These are phyloP conservation scores for Plectrocnemia conspersa DNA, from an alignment of 1,140 invertebrate genomes.

Conservation along the genomic window DNA sequence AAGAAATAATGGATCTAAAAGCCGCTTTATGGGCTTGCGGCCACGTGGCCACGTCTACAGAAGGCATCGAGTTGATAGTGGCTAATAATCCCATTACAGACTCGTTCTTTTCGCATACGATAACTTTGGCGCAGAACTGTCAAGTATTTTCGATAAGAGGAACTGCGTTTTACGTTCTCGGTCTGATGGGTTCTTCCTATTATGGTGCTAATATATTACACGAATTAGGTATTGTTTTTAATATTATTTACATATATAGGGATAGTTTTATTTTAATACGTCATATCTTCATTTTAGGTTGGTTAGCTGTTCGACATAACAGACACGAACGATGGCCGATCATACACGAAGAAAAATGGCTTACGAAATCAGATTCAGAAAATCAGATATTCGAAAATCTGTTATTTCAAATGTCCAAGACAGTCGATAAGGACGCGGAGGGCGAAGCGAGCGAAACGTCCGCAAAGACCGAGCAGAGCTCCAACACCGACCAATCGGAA, in stretches of 20 bases:
- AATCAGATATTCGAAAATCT: conserved; percentile 35
- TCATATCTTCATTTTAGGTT: conserved; percentile 53
- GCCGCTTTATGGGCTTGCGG: conserved; percentile 86
- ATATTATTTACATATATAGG: conserved; percentile 8
- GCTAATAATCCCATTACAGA: conserved; percentile 68
- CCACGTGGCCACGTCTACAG: conserved; percentile 70
- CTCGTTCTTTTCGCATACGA: conserved; percentile 63
- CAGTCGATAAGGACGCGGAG: conserved; percentile 42
- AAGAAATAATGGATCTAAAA: conserved; percentile 73
- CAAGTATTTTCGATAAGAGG: conserved; percentile 82
- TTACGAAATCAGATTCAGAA: conserved; percentile 38
- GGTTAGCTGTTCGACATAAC: conserved; percentile 77
- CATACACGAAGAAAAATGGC: conserved; percentile 61
- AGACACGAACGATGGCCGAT: conserved; percentile 81
- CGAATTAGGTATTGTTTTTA: conserved; percentile 53
- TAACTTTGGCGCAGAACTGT: conserved; percentile 71
- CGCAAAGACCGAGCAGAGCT: conserved; percentile 48
- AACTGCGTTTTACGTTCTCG: conserved; percentile 82
- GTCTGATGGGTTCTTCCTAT: conserved; percentile 75
- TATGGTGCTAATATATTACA: conserved; percentile 72
- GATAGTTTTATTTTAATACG: conserved; percentile 4
- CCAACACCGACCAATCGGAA: conserved; percentile 45
- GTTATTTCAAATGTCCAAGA: conserved; percentile 38
- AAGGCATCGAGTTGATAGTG: conserved; percentile 71
- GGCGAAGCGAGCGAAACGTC: conserved; percentile 47